Percentiles rank a stretch among this genome's conserved stretches.
Conservation (phyloP, 1,140 invertebrate species). For the Caenorhabditis brenneri region DNA sequence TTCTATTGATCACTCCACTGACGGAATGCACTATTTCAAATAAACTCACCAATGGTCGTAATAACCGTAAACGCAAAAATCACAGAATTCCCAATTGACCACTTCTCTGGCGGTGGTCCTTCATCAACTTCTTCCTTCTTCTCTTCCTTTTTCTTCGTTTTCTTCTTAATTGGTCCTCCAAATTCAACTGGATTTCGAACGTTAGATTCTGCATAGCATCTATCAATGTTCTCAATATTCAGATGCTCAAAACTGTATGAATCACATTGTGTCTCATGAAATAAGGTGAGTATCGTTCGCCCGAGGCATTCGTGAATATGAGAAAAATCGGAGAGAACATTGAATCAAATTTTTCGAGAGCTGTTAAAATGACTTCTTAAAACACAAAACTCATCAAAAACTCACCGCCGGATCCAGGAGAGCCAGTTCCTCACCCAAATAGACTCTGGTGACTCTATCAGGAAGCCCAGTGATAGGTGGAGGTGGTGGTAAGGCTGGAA, state of each 20-base stretch:
- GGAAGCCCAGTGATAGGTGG: not conserved
- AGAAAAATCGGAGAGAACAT: too few relatives aligned
- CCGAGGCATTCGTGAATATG: not conserved
- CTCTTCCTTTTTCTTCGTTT: not conserved
- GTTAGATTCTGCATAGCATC: constrained; percentile 16
- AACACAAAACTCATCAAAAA: too few relatives aligned
- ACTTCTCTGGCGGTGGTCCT: not conserved
- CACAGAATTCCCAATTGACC: constrained; percentile 54
- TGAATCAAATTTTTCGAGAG: too few relatives aligned
- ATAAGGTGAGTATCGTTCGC: not conserved
- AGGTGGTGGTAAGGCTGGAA: not conserved
- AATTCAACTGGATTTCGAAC: not conserved
- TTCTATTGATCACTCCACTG: too few relatives aligned
- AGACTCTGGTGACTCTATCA: not conserved
- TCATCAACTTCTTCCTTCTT: not conserved
- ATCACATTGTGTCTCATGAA: not conserved
- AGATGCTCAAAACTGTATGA: constrained; percentile 7
- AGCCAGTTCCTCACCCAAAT: constrained; percentile 3
- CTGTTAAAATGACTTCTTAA: too few relatives aligned
- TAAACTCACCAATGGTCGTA: constrained; percentile 55
- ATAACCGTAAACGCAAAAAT: constrained; percentile 59
- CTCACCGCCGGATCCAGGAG: not conserved
- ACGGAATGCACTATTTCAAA: too few relatives aligned
- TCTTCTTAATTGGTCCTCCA: not conserved
- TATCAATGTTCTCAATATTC: not conserved